These are phyloP conservation scores for Aleiodes testaceus DNA, from an alignment of 2,888 invertebrate species.

Conservation along the genomic window DNA sequence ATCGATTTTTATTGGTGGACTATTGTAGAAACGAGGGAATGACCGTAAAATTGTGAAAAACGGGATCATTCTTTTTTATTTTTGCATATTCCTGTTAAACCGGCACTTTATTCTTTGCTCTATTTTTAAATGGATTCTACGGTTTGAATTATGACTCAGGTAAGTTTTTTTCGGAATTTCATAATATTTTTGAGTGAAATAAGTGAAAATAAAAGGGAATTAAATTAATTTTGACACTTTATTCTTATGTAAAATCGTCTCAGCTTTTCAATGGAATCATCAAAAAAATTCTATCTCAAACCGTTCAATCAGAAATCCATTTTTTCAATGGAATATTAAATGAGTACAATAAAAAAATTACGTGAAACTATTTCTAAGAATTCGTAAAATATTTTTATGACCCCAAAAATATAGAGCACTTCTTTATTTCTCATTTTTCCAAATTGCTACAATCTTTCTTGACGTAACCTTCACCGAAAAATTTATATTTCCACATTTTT, in stretches of 20 bases:
- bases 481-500: not conserved
- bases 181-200: too few species aligned
- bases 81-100: conserved; percentile 43
- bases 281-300: too few species aligned
- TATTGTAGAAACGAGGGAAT: not conserved
- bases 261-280: too few species aligned
- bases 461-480: conserved; percentile 12
- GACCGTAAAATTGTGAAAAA: conserved; percentile 33
- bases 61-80: conserved; percentile 52
- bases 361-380: not conserved
- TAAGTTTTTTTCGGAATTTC: not conserved
- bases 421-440: conserved; percentile 1
- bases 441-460: not conserved
- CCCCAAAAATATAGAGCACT: conserved; percentile 16
- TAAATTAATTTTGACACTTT: too few species aligned
- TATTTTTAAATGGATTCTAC: conserved; percentile 40
- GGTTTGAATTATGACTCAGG: conserved; percentile 19
- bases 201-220: too few species aligned
- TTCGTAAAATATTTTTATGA: conserved; percentile 2
- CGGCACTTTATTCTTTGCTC: conserved; percentile 37
- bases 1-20: conserved; percentile 30
- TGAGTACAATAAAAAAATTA: conserved; percentile 1
- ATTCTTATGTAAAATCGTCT: too few species aligned
- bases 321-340: not conserved
- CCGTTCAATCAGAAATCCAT: too few species aligned